Conservation (phyloP, 1,140 invertebrate genomes). For the Hestina assimilis region DNA sequence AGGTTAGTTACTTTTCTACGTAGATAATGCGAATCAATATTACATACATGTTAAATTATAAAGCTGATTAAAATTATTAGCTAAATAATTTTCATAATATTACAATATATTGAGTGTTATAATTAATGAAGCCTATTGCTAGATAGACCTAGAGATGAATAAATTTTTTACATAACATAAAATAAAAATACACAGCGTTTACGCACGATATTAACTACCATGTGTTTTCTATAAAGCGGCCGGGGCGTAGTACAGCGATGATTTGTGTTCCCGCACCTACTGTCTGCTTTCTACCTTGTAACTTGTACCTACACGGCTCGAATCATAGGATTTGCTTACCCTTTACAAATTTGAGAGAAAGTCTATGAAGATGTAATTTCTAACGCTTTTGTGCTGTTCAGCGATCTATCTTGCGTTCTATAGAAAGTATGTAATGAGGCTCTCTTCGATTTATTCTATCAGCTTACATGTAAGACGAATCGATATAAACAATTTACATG, state of each 20-base stretch:
- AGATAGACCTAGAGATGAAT: too few relatives aligned
- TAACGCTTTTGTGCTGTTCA: conserved; percentile 16
- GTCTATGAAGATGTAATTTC: conserved; percentile 26
- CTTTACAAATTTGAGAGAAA: conserved; percentile 30
- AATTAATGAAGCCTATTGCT: too few relatives aligned
- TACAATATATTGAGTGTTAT: too few relatives aligned
- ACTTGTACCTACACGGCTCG: conserved; percentile 12
- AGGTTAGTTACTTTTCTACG: too few relatives aligned
- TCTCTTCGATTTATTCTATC: background rate
- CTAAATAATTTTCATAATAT: too few relatives aligned
- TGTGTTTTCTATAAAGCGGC: conserved; percentile 15
- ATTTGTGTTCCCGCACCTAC: conserved; percentile 23
- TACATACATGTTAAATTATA: too few relatives aligned
- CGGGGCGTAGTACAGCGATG: conserved; percentile 19
- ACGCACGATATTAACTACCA: background rate
- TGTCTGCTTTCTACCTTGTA: conserved; percentile 22
- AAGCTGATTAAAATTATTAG: too few relatives aligned
- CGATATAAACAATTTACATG: background rate
- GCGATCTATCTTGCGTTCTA: conserved; percentile 1
- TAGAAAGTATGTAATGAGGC: conserved; percentile 11
- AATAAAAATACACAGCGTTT: background rate
- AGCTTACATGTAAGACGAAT: background rate
- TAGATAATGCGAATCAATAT: too few relatives aligned
- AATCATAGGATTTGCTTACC: conserved; percentile 24
- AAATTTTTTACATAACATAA: too few relatives aligned